These are phyloP conservation scores for Bubo scandiacus DNA, from an alignment of 2,113 vertebrate species.

Conservation along the genomic window DNA sequence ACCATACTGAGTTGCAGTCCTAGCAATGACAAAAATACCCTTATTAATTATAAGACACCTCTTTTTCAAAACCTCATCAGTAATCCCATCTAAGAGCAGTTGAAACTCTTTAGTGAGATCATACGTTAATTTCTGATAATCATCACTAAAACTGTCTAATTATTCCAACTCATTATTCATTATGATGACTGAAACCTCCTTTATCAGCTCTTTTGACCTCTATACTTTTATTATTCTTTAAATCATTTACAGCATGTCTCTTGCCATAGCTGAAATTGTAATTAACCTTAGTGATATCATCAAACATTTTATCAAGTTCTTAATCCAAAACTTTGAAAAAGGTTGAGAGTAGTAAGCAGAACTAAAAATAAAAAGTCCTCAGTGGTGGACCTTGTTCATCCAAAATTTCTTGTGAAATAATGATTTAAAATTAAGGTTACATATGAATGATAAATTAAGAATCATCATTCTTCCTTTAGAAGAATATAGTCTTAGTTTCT, in stretches of 20 bases:
- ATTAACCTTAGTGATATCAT: conserved; percentile 38
- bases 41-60: background rate
- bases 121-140: conserved; percentile 42
- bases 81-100: background rate
- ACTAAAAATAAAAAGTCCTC: background rate
- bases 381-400: background rate
- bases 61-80: background rate
- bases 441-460: background rate
- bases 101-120: conserved; percentile 34
- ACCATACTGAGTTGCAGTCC: background rate
- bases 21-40: background rate
- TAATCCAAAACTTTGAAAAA: conserved; percentile 30
- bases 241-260: conserved; percentile 32
- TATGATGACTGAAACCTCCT: conserved; percentile 26
- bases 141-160: conserved; percentile 42
- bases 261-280: background rate
- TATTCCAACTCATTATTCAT: conserved; percentile 34
- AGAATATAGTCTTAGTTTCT: background rate
- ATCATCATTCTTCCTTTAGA: background rate
- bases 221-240: conserved; percentile 56
- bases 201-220: conserved; percentile 49
- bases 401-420: background rate
- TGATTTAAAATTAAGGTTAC: background rate
- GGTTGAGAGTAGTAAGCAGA: background rate
- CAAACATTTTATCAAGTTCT: conserved; percentile 22